phyloP scores from a whole-genome alignment of 30 jellyfish, hydroid and myxozoan species.

The Chrysaora quinquecirrha region DNA sequence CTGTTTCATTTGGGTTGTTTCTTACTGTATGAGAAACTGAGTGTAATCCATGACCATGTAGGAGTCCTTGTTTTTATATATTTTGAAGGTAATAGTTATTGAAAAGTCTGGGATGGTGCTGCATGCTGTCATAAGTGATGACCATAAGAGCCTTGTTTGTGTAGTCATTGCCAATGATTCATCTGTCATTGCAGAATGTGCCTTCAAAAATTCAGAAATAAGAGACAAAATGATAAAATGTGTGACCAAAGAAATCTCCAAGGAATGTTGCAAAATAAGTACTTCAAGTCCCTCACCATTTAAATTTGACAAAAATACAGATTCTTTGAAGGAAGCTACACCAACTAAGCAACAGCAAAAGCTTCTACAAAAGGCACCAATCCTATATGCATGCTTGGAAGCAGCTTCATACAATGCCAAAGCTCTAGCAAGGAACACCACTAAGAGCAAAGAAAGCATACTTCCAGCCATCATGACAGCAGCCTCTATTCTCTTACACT shows the following conservation, averaged over 20 bases:
- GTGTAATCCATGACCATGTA: neutral
- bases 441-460: constrained; percentile 44
- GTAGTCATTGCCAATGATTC: constrained; percentile 33
- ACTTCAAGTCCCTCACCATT: constrained; percentile 27
- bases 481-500: constrained; percentile 38
- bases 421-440: constrained; percentile 46
- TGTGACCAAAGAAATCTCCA: constrained; percentile 33
- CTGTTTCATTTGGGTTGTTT: too few relatives aligned
- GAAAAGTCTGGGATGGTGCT: constrained; percentile 32
- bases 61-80: too few relatives aligned
- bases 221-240: constrained; percentile 25
- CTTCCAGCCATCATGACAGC: constrained; percentile 43
- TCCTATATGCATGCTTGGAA: constrained; percentile 33
- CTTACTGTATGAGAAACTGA: neutral
- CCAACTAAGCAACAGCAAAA: constrained; percentile 42
- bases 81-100: constrained; percentile 11
- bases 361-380: constrained; percentile 38
- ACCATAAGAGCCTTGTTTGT: constrained; percentile 34
- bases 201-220: constrained; percentile 28
- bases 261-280: constrained; percentile 31
- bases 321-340: constrained; percentile 32
- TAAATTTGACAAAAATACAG: constrained; percentile 18
- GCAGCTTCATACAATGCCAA: constrained; percentile 40
- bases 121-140: constrained; percentile 38
- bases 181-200: constrained; percentile 39